Evolutionary conservation across 2,888 invertebrate genomes (phyloP).

Genomic region (Altica lythri): DNA sequence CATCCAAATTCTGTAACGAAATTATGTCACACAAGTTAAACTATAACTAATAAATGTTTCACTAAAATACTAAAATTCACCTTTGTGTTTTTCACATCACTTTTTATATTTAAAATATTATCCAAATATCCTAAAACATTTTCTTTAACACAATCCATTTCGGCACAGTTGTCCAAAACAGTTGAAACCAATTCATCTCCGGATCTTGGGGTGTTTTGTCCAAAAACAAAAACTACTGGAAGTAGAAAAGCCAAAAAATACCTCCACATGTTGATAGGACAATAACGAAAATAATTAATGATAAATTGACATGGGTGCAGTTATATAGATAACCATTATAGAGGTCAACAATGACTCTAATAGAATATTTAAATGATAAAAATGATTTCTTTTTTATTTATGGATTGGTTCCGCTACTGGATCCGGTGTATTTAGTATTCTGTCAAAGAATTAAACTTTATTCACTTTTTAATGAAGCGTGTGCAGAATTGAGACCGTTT

Average conservation of each 20-base stretch:
- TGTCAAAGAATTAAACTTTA: conserved; percentile 11
- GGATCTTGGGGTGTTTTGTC: conserved; percentile 43
- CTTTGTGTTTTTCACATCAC: conserved; percentile 64
- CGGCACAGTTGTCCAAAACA: conserved; percentile 75
- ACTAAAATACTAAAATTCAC: conserved; percentile 36
- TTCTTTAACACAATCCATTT: conserved; percentile 75
- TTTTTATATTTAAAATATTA: conserved; percentile 66
- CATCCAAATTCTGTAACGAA: conserved; percentile 67
- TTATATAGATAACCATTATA: conserved; percentile 65
- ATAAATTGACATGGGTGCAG: conserved; percentile 63
- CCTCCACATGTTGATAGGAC: conserved; percentile 50
- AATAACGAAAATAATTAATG: conserved; percentile 45
- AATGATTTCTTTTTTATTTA: conserved; percentile 36
- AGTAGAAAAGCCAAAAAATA: conserved; percentile 59
- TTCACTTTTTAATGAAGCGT: conserved; percentile 33
- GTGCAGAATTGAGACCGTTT: conserved; percentile 23
- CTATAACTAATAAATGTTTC: not conserved
- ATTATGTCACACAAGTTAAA: conserved; percentile 4
- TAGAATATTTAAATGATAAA: conserved; percentile 32
- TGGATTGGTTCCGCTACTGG: conserved; percentile 48
- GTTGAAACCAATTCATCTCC: conserved; percentile 73
- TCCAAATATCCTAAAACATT: conserved; percentile 79
- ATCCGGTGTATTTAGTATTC: conserved; percentile 42
- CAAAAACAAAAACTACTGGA: conserved; percentile 45
- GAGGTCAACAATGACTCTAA: conserved; percentile 55